Percentiles rank a stretch among this genome's conserved stretches.
phyloP scores from a whole-genome alignment of 2,797 vertebrate species.

The Arrhamphus sclerolepis region DNA sequence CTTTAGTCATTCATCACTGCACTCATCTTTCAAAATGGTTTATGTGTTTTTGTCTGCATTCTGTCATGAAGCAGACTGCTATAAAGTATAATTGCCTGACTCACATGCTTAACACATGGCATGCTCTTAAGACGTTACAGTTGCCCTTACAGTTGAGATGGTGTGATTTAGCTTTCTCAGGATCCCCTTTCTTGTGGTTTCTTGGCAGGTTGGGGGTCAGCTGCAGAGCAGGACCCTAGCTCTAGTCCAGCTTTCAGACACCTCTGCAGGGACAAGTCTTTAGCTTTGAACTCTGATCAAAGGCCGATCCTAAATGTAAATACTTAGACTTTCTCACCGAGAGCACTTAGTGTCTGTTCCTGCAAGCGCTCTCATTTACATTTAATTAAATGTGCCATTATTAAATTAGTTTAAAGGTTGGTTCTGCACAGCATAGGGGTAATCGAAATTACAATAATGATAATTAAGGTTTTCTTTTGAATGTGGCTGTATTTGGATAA shows the following conservation, averaged over 20 bases:
- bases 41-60: not conserved
- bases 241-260: not conserved
- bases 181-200: not conserved
- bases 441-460: constrained; percentile 33
- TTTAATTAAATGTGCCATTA: constrained; percentile 46
- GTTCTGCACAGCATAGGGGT: constrained; percentile 7
- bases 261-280: constrained; percentile 3
- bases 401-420: constrained; percentile 47
- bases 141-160: not conserved
- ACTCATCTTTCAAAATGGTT: too few species aligned
- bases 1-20: too few species aligned
- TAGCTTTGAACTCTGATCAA: not conserved
- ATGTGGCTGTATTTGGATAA: constrained; percentile 11
- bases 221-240: not conserved
- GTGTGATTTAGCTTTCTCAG: not conserved
- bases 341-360: constrained; percentile 1
- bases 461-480: constrained; percentile 21
- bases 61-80: not conserved
- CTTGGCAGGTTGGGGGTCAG: constrained; percentile 9
- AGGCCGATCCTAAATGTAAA: not conserved
- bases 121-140: too few species aligned
- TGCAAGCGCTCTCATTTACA: constrained; percentile 34
- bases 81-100: not conserved
- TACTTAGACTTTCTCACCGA: not conserved
- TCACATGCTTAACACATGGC: not conserved